These are phyloP conservation scores for Odontocerum albicorne DNA, from an alignment of 2,888 invertebrate genomes.

Conservation along the genomic window DNA sequence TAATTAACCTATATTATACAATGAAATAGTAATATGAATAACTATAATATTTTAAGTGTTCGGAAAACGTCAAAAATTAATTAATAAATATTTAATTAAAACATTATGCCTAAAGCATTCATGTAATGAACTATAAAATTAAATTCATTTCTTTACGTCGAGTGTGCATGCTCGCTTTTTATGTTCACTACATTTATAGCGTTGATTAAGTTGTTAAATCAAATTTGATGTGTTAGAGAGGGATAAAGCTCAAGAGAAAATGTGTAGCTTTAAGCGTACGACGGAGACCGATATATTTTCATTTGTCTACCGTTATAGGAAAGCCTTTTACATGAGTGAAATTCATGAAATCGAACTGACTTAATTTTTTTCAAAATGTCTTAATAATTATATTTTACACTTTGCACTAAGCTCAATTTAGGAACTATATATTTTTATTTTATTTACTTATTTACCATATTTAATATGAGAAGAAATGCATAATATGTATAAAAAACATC, in stretches of 20 bases:
- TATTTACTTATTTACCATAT: not conserved
- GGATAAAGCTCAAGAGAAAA: constrained; percentile 9
- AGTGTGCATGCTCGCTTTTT: not conserved
- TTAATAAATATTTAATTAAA: too few relatives aligned
- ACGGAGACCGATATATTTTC: constrained; percentile 3
- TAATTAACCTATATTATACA: too few relatives aligned
- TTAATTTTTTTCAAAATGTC: not conserved
- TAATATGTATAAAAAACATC: not conserved
- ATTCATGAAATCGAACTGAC: not conserved
- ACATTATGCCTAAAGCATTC: not conserved
- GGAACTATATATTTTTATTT: not conserved
- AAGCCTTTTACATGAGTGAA: not conserved
- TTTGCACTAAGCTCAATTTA: not conserved
- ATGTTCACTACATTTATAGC: constrained; percentile 5
- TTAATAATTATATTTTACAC: not conserved
- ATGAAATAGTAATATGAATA: too few relatives aligned
- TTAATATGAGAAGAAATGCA: not conserved
- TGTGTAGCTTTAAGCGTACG: not conserved
- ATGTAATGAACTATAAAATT: not conserved
- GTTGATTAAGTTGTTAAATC: constrained; percentile 18
- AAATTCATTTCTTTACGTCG: not conserved
- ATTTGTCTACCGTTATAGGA: not conserved
- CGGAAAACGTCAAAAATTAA: too few relatives aligned
- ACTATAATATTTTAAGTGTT: too few relatives aligned
- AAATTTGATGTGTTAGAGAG: constrained; percentile 3